Base-by-base conservation (phyloP, 1,140 invertebrate species). In the Zaprionus lachaisei region DNA sequence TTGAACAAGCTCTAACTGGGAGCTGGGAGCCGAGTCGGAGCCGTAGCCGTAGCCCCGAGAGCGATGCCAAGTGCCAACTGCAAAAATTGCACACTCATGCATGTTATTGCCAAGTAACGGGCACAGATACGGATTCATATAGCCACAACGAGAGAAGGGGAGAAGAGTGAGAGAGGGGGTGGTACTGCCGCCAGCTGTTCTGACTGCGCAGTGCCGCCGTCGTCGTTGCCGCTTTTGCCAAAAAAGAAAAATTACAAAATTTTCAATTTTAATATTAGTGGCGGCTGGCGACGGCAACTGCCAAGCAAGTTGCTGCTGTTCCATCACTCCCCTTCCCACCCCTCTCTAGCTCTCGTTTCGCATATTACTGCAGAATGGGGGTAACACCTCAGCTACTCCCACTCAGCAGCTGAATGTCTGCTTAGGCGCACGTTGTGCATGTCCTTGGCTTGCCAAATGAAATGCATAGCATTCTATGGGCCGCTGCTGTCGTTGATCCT, bases 211-310 rank as follows among this genome's bases (percentile, higher is more conserved):
- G 85, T 54, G 79, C 84, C 81, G 79, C 79, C 81, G 41, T n/a
- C 41, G 41, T 17, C 37, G 37, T 38, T 14, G 37, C 37, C 37
- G 37, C 37, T 38, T 38, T 87, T 89, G 85, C 84, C 85, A 89
- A 90, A 89, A 87, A 89, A 78, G 84, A 89, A 89, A 89, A 89
- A 89, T 89, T 89, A 90, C 85, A 90, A 90, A 90, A 89, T 90
- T 89, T 89, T 89, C 85, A 89, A 89, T 89, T 89, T 89, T 89
- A 89, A 89, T 89, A 89, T 89, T 89, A 89, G 85, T 89, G 76
- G 85, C 85, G 79, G 81, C 79, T 85, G 85, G 72, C 86, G 86
- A 81, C 86, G 85, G 81, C 83, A 87, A 87, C 83, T 87, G 83
- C 71, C 78, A 83, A 72, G 58, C 70, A 34, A 47, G 49, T 51